Percentiles rank a stretch among this genome's conserved stretches.
phyloP scores from a whole-genome alignment of 2,888 invertebrate species.

The Pseudeuparius sepicola region DNA sequence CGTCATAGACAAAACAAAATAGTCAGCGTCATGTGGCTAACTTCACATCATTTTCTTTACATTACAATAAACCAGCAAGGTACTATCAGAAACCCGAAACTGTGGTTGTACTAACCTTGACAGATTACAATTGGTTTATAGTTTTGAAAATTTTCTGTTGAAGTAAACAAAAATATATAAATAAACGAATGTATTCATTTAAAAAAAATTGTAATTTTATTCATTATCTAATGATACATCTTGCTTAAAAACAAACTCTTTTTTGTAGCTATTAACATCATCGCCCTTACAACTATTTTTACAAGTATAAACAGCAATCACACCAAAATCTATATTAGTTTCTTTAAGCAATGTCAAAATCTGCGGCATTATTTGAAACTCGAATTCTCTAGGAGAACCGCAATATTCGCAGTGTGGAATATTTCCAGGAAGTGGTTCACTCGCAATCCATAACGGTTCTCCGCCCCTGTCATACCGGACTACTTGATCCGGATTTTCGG shows the following conservation, averaged over 20 bases:
- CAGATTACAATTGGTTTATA: too few relatives aligned
- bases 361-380: constrained; percentile 61
- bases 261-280: constrained; percentile 49
- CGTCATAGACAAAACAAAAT: too few relatives aligned
- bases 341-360: constrained; percentile 35
- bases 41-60: too few relatives aligned
- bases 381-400: constrained; percentile 67
- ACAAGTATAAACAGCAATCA: constrained; percentile 79
- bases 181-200: too few relatives aligned
- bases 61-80: constrained; percentile 1
- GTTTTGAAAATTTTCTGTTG: too few relatives aligned
- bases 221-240: constrained; percentile 46
- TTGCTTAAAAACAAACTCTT: constrained; percentile 79
- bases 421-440: constrained; percentile 41
- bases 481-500: constrained; percentile 69
- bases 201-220: too few relatives aligned
- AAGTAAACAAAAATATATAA: too few relatives aligned
- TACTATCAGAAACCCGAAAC: too few relatives aligned
- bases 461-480: constrained; percentile 70
- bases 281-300: constrained; percentile 54
- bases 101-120: too few relatives aligned
- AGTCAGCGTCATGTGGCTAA: too few relatives aligned
- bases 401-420: constrained; percentile 71
- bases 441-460: constrained; percentile 75
- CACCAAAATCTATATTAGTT: constrained; percentile 74